Evolutionary conservation across 2,888 invertebrate species (phyloP).

Genomic region (Bugulina stolonifera): DNA sequence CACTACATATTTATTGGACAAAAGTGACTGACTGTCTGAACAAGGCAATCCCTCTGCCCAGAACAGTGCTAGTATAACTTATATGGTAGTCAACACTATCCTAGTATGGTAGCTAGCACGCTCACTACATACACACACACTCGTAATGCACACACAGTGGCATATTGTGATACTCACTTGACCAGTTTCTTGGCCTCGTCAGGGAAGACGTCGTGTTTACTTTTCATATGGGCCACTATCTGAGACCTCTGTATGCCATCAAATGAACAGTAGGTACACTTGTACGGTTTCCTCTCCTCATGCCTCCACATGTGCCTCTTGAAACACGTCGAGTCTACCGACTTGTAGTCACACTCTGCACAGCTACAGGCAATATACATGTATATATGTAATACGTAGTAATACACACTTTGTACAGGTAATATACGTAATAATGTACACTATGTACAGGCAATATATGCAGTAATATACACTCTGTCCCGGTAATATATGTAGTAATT

Average conservation of each 20-base stretch:
- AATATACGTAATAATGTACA: no score
- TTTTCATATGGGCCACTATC: constrained; percentile 26
- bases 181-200: constrained; percentile 8
- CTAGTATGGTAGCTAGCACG: no score
- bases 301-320: constrained; percentile 27
- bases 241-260: constrained; percentile 26
- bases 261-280: constrained; percentile 24
- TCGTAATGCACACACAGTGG: no score
- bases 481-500: neutral
- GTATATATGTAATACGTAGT: neutral
- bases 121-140: no score
- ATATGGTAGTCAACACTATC: no score
- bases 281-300: constrained; percentile 26
- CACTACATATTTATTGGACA: no score
- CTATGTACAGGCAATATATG: no score
- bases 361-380: constrained; percentile 12
- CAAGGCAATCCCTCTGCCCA: no score
- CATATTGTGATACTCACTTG: neutral
- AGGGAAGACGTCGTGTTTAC: constrained; percentile 15
- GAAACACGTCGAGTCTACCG: constrained; percentile 25
- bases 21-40: no score
- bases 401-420: neutral
- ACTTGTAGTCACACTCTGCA: constrained; percentile 16
- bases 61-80: no score
- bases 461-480: no score